phyloP scores from a whole-genome alignment of 30 jellyfish, hydroid and myxozoan species.

The Haliclystus octoradiatus region DNA sequence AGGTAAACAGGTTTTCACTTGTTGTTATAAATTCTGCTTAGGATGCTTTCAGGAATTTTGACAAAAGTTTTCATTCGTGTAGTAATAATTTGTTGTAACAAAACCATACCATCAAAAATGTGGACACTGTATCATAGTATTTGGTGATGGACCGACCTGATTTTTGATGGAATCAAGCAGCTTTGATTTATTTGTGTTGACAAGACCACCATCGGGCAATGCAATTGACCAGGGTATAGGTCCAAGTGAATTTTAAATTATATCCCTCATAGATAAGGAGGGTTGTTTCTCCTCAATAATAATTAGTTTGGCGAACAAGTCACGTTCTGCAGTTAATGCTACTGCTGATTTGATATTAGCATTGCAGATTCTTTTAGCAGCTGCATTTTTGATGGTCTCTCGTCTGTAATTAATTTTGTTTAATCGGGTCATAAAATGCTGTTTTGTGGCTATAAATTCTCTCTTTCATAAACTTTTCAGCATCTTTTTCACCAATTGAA shows the following conservation, averaged over 20 bases:
- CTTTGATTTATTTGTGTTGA: slow-evolving; percentile 28
- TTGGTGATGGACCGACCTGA: too few species aligned
- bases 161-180: too few species aligned
- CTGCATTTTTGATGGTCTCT: slow-evolving; percentile 11
- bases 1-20: slow-evolving; percentile 7
- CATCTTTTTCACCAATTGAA: slow-evolving; percentile 3
- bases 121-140: too few species aligned
- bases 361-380: slow-evolving; percentile 19
- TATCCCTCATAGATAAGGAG: slow-evolving; percentile 8
- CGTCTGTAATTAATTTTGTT: not conserved
- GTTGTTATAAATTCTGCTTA: slow-evolving; percentile 8
- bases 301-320: slow-evolving; percentile 26
- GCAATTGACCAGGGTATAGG: slow-evolving; percentile 40
- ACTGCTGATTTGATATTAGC: slow-evolving; percentile 10
- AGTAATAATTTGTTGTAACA: slow-evolving; percentile 22
- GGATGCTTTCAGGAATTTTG: slow-evolving; percentile 9
- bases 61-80: slow-evolving; percentile 17
- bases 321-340: slow-evolving; percentile 22
- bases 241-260: slow-evolving; percentile 13
- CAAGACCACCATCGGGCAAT: slow-evolving; percentile 32
- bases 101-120: slow-evolving; percentile 20
- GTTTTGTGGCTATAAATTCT: slow-evolving; percentile 5
- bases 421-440: slow-evolving; percentile 28
- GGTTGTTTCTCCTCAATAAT: slow-evolving; percentile 17
- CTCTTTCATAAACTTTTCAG: slow-evolving; percentile 4